Evolutionary conservation across 2,888 invertebrate genomes (phyloP).

Genomic region (Hedychridium roseum): DNA sequence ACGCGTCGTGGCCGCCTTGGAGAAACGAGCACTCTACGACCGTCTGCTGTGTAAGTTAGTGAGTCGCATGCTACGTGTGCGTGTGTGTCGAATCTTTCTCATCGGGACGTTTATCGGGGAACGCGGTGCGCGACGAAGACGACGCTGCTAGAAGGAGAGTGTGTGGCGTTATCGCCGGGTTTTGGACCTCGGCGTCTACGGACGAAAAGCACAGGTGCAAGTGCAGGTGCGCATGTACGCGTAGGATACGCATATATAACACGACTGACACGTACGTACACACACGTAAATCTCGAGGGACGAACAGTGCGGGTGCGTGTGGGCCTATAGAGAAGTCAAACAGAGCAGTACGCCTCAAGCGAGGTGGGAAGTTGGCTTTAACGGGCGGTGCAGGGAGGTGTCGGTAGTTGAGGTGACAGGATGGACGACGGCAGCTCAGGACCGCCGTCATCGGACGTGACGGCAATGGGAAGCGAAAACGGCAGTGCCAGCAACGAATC

Average conservation of each 20-base stretch:
- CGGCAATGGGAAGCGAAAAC: constrained; percentile 43
- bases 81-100: too few species aligned
- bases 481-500: constrained; percentile 29
- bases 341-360: constrained; percentile 7
- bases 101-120: too few species aligned
- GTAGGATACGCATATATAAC: constrained; percentile 8
- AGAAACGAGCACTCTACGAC: background rate
- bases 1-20: background rate
- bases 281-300: background rate
- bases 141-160: too few species aligned
- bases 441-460: constrained; percentile 45
- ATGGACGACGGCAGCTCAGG: constrained; percentile 52
- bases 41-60: background rate
- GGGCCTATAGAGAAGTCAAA: constrained; percentile 6
- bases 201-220: constrained; percentile 39
- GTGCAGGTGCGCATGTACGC: constrained; percentile 27
- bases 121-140: too few species aligned
- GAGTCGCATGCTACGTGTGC: background rate
- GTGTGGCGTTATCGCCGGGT: too few species aligned
- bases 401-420: constrained; percentile 24
- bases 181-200: too few species aligned
- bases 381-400: constrained; percentile 6
- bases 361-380: background rate
- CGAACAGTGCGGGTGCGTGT: constrained; percentile 9
- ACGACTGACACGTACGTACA: background rate